These are phyloP conservation scores for Acanthurus tractus DNA, from an alignment of 2,797 vertebrate genomes.

Conservation along the genomic window DNA sequence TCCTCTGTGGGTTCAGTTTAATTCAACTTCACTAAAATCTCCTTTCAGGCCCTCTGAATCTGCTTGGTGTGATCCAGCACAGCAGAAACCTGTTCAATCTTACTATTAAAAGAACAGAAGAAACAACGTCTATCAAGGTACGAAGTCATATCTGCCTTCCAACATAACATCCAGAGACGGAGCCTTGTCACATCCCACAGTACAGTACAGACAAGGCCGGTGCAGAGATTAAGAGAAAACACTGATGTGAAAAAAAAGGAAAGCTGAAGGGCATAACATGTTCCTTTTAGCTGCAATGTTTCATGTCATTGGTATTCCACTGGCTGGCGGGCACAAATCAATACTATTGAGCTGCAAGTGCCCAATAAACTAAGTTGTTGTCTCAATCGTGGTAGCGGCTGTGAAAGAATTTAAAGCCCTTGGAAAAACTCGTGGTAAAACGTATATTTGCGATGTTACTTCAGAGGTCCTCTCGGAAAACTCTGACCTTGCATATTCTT, in stretches of 20 bases:
- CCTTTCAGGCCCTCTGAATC: conserved; percentile 20
- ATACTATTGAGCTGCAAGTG: conserved; percentile 79
- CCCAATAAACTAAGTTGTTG: conserved; percentile 85
- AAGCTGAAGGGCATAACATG: conserved; percentile 58
- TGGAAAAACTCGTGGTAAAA: conserved; percentile 57
- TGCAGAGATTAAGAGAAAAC: conserved; percentile 23
- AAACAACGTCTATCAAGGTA: conserved; percentile 7
- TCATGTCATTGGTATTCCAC: conserved; percentile 83
- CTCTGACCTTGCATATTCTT: conserved; percentile 32
- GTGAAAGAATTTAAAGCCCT: conserved; percentile 72
- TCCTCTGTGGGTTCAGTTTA: conserved; percentile 26
- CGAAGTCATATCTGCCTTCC: conserved; percentile 13
- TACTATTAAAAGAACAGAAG: conserved; percentile 26
- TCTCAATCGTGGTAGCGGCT: conserved; percentile 83
- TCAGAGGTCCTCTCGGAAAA: conserved; percentile 17
- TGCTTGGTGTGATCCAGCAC: background rate
- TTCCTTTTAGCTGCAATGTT: conserved; percentile 67
- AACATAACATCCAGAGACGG: conserved; percentile 11
- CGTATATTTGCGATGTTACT: conserved; percentile 25
- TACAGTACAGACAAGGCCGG: conserved; percentile 32
- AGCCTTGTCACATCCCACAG: conserved; percentile 30
- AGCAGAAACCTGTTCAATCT: conserved; percentile 23
- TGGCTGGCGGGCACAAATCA: conserved; percentile 71
- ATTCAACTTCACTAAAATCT: conserved; percentile 44
- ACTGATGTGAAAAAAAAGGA: background rate